Base-by-base conservation (phyloP, 1,140 invertebrate genomes). In the Drosophila mojavensis region DNA sequence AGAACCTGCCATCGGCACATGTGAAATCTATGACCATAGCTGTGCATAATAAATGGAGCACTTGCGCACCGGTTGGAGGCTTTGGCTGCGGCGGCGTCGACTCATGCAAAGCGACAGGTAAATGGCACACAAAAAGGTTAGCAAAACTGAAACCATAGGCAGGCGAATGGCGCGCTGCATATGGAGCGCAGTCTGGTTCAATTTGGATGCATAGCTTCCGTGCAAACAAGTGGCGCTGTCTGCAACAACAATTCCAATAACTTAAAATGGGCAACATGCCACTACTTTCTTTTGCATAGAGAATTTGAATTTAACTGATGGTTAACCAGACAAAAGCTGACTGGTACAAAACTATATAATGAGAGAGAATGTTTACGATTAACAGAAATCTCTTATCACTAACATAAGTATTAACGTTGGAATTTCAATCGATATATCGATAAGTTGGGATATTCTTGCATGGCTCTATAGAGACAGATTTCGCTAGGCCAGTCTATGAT, bases 21-120 rank as follows among this genome's bases (percentile, higher is more conserved):
- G 60, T 59, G 82, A 88, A 88, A 86, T 88, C 83, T 86, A 86
- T 86, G 84, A 68, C 70, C 72, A 69, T 70, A 70, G 61, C 64
- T 55, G 76, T 72, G 72, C 83, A 86, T 86, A 86, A 86, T 86
- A 86, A 86, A 86, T 86, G 82, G 82, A 86, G 82, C 82, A 88
- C 75, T 74, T 70, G 62, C 63, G 61, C 68, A n/a, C 43, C 43
- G 43, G 43, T 15, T 47, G 43, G n/a, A 10, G n/a, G 43, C 43
- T 45, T n/a, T 17, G 43, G 43, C 43, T 45, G 41, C 41, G 13
- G 28, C 58, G 63, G 56, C 74, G 77, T 59, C 76, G 69, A 56
- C 51, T 53, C 65, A 82, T 74, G 79, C 79, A 88, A 86, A 84
- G 72, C 66, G 67, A 70, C 72, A 75, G 67, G 28, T 70, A 75